Evolutionary conservation across 2,797 vertebrate species (phyloP), one percentile per base, ranked within the genome.

Genomic region (Pachyuromys duprasi): DNA sequence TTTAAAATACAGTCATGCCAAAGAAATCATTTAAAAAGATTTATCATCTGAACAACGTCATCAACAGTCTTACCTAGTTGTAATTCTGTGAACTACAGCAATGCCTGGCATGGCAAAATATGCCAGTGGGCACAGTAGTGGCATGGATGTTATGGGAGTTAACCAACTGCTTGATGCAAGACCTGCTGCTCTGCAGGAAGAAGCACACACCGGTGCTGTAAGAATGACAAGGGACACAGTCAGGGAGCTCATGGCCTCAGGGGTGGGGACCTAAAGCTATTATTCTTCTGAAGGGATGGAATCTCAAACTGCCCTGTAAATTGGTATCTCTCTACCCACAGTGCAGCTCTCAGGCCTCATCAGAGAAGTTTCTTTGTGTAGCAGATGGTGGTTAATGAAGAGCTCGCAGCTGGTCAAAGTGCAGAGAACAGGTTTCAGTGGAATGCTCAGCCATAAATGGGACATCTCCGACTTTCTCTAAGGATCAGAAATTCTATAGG

Each of bases 1-100:
- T 82, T 75, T 89, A 75, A 92, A 86, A 55, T n/a, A 89, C 22
- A 45, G 53, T 92, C 86, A 76, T 80, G 86, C 55, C 86, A 91
- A 92, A 17, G 57, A 94, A 91, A 53, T 83, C 45, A 88, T 45
- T 92, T 88, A 55, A 90, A 89, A 92, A 39, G 2, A 65, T 86
- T 93, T 92, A 88, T 88, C 18, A 42, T 11, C 22, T 8, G 24
- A 67, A 81, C 31, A 82, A n/a, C 14, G 5, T 49, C 42, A 49
- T 24, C 18, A 49, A 8, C 82, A 49, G 81, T 67, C 12, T 31
- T 49, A n/a, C 82, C 31, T 9, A 83, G 28, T 0, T 22, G 42
- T 53, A 53, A n/a, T 42, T 5, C 31, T 86, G 76, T 0, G 6
- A 49, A 53, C 31, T 24, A 53, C 42, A 69, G 24, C 62, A 62